phyloP scores from a whole-genome alignment of 1,140 invertebrate species.

The Mesaphorura yosii region DNA sequence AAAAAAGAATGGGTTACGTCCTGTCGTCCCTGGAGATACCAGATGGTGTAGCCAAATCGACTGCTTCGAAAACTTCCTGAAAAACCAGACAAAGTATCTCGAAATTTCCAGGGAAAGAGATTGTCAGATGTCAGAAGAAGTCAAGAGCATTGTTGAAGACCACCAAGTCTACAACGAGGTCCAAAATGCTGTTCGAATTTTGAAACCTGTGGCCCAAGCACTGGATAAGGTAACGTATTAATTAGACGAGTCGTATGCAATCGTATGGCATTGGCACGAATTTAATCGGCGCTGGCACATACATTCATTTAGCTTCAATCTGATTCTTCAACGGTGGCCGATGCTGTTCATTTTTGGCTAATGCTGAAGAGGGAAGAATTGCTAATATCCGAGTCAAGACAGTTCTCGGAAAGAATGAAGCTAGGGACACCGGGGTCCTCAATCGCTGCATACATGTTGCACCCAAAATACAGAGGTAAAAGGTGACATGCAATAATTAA shows the following conservation, averaged over 20 bases:
- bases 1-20: neutral
- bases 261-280: neutral
- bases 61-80: slow-evolving; percentile 1
- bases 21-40: slow-evolving; percentile 3
- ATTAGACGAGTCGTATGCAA: neutral
- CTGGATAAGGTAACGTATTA: neutral
- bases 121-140: neutral
- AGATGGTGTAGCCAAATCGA: slow-evolving; percentile 1
- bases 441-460: neutral
- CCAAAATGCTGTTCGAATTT: neutral
- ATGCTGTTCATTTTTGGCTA: slow-evolving; percentile 2
- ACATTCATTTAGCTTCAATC: slow-evolving; percentile 1
- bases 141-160: neutral
- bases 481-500: neutral
- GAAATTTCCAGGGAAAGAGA: neutral
- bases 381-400: neutral
- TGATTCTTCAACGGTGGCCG: neutral
- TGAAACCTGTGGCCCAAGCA: neutral
- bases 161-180: neutral
- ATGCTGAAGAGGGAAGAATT: neutral
- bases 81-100: slow-evolving; percentile 6
- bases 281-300: neutral
- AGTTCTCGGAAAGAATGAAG: neutral
- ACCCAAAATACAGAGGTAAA: slow-evolving; percentile 6
- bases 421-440: neutral